These are phyloP conservation scores for Hoplodrina ambigua DNA, from an alignment of 2,888 invertebrate species.

Conservation along the genomic window DNA sequence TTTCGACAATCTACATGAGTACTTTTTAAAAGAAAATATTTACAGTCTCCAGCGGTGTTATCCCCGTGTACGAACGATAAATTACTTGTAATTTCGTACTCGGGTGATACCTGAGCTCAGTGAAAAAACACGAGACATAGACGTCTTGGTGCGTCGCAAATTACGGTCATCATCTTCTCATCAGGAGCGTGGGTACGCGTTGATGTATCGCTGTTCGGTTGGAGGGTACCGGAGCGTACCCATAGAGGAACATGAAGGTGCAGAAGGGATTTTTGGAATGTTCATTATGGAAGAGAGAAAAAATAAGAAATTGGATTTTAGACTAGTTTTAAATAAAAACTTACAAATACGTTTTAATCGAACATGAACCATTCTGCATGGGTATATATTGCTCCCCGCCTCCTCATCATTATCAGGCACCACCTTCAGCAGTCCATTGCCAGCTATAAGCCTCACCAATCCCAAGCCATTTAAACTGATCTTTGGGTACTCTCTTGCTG, in stretches of 20 bases:
- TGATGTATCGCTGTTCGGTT: conserved; percentile 87
- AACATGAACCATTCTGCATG: neutral
- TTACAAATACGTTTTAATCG: too few relatives aligned
- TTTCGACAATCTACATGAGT: conserved; percentile 67
- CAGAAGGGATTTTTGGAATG: conserved; percentile 16
- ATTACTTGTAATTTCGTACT: conserved; percentile 90
- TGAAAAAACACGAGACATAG: conserved; percentile 90
- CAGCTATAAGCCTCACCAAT: neutral
- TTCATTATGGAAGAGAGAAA: neutral
- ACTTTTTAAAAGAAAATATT: conserved; percentile 69
- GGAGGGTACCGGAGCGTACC: conserved; percentile 67
- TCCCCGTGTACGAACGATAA: conserved; percentile 85
- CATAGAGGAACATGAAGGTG: conserved; percentile 44
- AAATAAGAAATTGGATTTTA: neutral
- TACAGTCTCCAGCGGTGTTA: conserved; percentile 74
- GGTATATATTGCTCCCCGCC: neutral
- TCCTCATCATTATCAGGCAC: neutral
- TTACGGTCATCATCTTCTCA: conserved; percentile 91
- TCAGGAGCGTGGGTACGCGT: conserved; percentile 88
- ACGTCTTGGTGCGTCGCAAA: conserved; percentile 91
- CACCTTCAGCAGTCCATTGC: neutral
- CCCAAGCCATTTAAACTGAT: neutral
- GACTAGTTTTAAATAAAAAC: neutral
- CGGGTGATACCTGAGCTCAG: conserved; percentile 89
- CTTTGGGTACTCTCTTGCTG: neutral